Evolutionary conservation across 2,797 vertebrate species (phyloP).

Genomic region (Champsocephalus esox): DNA sequence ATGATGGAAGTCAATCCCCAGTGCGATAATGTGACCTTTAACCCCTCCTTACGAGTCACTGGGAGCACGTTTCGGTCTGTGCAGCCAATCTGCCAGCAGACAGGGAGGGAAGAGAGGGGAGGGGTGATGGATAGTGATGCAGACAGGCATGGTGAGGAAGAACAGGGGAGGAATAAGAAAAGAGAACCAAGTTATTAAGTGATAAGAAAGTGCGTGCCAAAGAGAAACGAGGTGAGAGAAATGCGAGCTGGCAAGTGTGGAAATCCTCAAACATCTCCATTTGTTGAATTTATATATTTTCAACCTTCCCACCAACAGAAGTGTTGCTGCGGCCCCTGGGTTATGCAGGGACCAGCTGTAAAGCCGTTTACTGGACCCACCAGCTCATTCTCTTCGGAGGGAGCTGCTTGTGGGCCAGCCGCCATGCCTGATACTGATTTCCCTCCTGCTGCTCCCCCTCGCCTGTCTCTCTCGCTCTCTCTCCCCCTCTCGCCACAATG

Average conservation of each 20-base stretch:
- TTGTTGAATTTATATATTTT: neutral
- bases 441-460: constrained; percentile 51
- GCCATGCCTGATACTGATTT: constrained; percentile 45
- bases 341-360: constrained; percentile 35
- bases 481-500: constrained; percentile 45
- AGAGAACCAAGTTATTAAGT: constrained; percentile 49
- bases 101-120: constrained; percentile 9
- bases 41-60: constrained; percentile 25
- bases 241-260: constrained; percentile 14
- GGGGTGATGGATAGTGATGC: constrained; percentile 50
- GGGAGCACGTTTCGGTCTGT: constrained; percentile 31
- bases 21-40: constrained; percentile 63
- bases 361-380: constrained; percentile 54
- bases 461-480: constrained; percentile 37
- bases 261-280: constrained; percentile 13
- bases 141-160: constrained; percentile 33
- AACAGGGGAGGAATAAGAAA: constrained; percentile 33
- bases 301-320: constrained; percentile 16
- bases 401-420: constrained; percentile 36
- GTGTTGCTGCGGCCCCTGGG: constrained; percentile 38
- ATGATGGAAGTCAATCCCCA: constrained; percentile 62
- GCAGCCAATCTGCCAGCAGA: constrained; percentile 33
- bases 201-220: constrained; percentile 43
- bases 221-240: constrained; percentile 37
- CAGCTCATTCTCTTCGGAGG: constrained; percentile 59